phyloP scores from a whole-genome alignment of 2,888 invertebrate species.

The Galeopsomyia nigrocyanea region DNA sequence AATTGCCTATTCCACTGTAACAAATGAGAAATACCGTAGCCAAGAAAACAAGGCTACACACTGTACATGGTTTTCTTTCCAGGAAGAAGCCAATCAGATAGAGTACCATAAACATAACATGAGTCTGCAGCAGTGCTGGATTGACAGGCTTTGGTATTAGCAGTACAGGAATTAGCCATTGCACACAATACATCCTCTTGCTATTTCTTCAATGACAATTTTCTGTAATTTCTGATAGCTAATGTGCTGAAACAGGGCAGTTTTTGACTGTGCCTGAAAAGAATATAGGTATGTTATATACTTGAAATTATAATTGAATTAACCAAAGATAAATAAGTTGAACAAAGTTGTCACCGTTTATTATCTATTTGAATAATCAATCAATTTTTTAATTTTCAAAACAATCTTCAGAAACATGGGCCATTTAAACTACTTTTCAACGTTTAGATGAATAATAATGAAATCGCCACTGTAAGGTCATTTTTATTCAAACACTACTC shows the following conservation, averaged over 20 bases:
- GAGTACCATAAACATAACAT: conserved; percentile 97
- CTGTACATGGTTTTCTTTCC: conserved; percentile 96
- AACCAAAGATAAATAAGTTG: too few species aligned
- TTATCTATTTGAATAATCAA: too few species aligned
- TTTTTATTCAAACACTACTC: too few species aligned
- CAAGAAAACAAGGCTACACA: conserved; percentile 95
- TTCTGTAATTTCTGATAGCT: conserved; percentile 1
- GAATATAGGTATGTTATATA: neutral
- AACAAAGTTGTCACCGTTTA: too few species aligned
- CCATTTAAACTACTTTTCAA: too few species aligned
- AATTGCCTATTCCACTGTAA: conserved; percentile 96
- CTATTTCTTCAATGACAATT: conserved; percentile 23
- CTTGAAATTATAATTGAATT: too few species aligned
- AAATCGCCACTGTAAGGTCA: too few species aligned
- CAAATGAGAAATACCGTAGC: conserved; percentile 94
- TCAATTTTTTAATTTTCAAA: too few species aligned
- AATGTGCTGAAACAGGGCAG: neutral
- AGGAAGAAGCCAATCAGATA: conserved; percentile 97
- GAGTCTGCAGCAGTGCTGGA: conserved; percentile 94
- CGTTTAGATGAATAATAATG: too few species aligned
- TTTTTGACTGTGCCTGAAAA: conserved; percentile 27
- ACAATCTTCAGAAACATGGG: too few species aligned
- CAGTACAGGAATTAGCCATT: conserved; percentile 96
- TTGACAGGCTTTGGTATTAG: conserved; percentile 98
- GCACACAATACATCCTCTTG: conserved; percentile 90